Evolutionary conservation across 2,888 invertebrate species (phyloP).

Genomic region (Magallana nippona): DNA sequence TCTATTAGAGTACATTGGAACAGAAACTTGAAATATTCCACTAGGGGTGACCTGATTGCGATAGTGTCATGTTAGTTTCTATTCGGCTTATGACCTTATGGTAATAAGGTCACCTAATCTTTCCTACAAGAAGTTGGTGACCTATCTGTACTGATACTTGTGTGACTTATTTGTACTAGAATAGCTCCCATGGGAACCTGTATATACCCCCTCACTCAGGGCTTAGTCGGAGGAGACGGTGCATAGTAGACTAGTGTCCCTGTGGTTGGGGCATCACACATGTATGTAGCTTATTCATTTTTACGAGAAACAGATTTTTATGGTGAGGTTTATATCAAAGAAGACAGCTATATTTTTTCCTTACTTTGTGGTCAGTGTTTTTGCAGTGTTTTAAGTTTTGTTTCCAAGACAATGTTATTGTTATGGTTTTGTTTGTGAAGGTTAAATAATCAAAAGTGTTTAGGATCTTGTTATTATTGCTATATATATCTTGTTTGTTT

Average conservation of each 20-base stretch:
- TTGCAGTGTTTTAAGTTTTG: constrained; percentile 31
- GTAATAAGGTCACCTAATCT: background rate
- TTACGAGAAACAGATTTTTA: constrained; percentile 31
- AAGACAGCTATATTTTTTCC: constrained; percentile 27
- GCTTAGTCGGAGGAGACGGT: background rate
- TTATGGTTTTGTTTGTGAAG: constrained; percentile 33
- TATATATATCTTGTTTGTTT: constrained; percentile 32
- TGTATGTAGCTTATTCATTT: constrained; percentile 25
- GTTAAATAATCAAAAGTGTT: constrained; percentile 29
- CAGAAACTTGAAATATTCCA: too few relatives aligned
- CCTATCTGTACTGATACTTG: background rate
- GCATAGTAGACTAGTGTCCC: constrained; percentile 12
- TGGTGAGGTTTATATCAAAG: constrained; percentile 14
- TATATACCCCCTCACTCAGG: constrained; percentile 24
- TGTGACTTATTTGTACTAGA: constrained; percentile 19
- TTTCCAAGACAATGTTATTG: constrained; percentile 30
- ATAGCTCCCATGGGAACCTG: background rate
- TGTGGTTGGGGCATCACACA: constrained; percentile 15
- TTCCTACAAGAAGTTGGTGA: background rate
- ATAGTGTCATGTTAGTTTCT: background rate
- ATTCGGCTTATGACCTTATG: background rate
- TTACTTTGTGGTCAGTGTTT: constrained; percentile 25
- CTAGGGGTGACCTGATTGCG: too few relatives aligned
- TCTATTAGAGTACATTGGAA: too few relatives aligned
- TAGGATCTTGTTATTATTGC: constrained; percentile 21